Evolutionary conservation across 2,113 vertebrate genomes (phyloP).

Genomic region (Himantopus leucocephalus): DNA sequence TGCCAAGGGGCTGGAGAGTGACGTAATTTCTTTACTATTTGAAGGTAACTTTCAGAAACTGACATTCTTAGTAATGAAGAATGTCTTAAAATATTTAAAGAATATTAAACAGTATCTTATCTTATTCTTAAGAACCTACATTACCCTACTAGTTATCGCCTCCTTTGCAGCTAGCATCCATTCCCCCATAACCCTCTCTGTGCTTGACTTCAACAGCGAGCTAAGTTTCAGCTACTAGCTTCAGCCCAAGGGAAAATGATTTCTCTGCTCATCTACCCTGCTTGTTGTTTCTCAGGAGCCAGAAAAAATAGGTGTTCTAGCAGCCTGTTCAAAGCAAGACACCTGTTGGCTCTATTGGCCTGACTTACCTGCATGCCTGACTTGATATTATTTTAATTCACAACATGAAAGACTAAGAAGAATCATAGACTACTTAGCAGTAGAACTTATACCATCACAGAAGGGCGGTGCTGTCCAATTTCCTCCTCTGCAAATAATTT

Average conservation of each 20-base stretch:
- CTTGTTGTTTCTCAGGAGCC: background rate
- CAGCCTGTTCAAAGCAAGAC: background rate
- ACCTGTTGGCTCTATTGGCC: background rate
- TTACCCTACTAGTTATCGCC: background rate
- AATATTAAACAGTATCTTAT: background rate
- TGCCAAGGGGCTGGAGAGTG: background rate
- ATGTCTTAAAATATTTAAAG: background rate
- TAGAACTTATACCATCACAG: constrained; percentile 30
- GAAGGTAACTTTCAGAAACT: background rate
- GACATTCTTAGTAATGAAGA: background rate
- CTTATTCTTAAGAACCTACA: background rate
- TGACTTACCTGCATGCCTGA: background rate
- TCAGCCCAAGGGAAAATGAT: background rate
- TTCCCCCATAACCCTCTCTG: background rate
- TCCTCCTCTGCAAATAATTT: constrained; percentile 54
- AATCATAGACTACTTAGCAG: background rate
- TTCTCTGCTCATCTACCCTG: background rate
- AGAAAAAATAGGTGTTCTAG: background rate
- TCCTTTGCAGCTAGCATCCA: background rate
- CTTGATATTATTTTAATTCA: background rate
- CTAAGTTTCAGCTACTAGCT: background rate
- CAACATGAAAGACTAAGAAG: background rate
- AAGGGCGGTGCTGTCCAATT: constrained; percentile 18
- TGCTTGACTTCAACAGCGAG: background rate
- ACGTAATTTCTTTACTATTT: background rate